Base-by-base conservation (phyloP, 2,888 invertebrate species). In the Stenurella melanura region DNA sequence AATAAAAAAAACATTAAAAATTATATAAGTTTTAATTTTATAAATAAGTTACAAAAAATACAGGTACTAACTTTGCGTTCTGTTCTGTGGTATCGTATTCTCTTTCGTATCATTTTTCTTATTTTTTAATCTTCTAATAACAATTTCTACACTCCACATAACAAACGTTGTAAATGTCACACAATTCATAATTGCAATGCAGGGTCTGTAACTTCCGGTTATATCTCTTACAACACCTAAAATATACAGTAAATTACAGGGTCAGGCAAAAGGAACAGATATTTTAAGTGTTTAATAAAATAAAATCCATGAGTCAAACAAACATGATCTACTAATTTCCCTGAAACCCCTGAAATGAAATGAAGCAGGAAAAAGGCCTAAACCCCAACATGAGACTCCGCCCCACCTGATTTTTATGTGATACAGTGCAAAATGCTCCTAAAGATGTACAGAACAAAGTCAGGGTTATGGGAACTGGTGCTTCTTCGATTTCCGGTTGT, bases 101-200 rank as follows among this genome's bases (percentile, higher is more conserved):
- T 75, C 38, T 70, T 26, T 17, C 57, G 30, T 18, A 5, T 54
- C 19, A 21, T n/a, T 21, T 42, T 75, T 26, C 21, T 21, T 54
- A 30, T 63, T 74, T 54, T 15, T 60, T n/a, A 34, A 57, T 34
- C 57, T 54, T 17, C 30, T 68, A 18, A 73, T 19, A 15, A 70
- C 5, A 12, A 73, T n/a, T 61, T 93, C 93, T 0, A 89, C 85
- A 15, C 90, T 87, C 94, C 94, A 94, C 84, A 93, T 87, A 0
- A 91, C 71, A 10, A 94, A 88, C 1, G 94, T 93, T 0, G 92
- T 72, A 42, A 91, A 84, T 4, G 94, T 93, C 15, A 94, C 89
- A 15, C 88, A 82, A 84, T 94, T 94, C 72, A 94, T 90, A n/a
- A 93, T 87, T 64, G 92, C 87, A 64, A 94, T 92, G 15, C 93